Conservation (phyloP, 1,140 invertebrate genomes). For the Plectrocnemia conspersa region DNA sequence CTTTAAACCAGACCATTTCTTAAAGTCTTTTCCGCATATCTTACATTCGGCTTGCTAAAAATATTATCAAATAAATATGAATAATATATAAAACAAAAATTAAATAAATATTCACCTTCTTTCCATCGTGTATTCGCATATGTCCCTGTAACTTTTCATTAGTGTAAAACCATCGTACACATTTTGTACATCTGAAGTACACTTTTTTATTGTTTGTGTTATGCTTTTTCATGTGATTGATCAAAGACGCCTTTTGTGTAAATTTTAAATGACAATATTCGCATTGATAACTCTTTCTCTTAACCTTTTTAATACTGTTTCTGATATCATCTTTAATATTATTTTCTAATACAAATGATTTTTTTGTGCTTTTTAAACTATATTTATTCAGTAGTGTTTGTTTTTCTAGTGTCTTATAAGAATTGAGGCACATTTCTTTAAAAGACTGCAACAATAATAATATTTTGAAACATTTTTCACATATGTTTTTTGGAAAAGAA, state of each 20-base stretch:
- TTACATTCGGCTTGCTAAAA: constrained; percentile 29
- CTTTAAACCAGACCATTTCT: constrained; percentile 28
- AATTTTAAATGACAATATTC: constrained; percentile 17
- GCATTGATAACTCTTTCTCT: constrained; percentile 15
- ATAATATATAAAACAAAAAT: background rate
- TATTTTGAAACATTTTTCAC: background rate
- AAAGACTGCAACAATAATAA: background rate
- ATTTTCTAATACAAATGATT: no score
- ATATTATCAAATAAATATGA: background rate
- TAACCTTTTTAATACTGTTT: no score
- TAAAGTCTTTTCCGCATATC: constrained; percentile 29
- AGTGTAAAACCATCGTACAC: constrained; percentile 25
- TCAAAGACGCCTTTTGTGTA: constrained; percentile 16
- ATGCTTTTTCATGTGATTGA: constrained; percentile 28
- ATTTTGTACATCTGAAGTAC: constrained; percentile 23
- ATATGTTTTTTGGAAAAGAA: background rate
- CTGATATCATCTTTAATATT: no score
- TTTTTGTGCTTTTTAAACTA: no score
- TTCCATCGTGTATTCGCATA: constrained; percentile 23
- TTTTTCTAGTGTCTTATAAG: background rate
- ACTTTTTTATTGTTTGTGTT: constrained; percentile 20
- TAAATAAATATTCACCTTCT: constrained; percentile 16
- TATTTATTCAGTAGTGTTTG: background rate
- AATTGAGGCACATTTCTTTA: background rate
- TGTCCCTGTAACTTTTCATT: constrained; percentile 22